phyloP scores from a whole-genome alignment of 2,113 vertebrate species.

The Syrrhaptes paradoxus region DNA sequence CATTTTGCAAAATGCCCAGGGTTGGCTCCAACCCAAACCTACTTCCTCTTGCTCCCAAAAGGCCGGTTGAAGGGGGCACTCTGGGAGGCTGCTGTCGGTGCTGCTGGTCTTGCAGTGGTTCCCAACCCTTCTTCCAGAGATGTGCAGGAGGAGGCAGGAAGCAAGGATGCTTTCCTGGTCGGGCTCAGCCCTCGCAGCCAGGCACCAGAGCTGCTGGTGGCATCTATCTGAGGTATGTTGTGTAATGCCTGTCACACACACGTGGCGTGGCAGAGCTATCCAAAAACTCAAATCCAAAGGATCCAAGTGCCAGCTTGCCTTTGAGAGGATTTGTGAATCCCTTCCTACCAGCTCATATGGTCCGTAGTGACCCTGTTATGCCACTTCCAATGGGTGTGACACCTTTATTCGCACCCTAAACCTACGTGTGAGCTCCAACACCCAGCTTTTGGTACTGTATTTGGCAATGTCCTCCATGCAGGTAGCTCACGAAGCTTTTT shows the following conservation, averaged over 20 bases:
- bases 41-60: fast-evolving
- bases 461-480: background rate
- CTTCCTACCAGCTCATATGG: background rate
- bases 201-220: background rate
- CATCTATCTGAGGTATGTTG: fast-evolving
- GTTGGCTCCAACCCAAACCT: background rate
- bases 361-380: no score
- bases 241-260: background rate
- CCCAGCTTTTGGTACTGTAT: background rate
- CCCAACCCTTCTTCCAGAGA: background rate
- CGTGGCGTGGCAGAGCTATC: background rate
- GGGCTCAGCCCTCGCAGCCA: background rate
- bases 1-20: background rate
- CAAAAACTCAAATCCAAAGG: background rate
- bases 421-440: background rate
- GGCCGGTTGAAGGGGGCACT: fast-evolving
- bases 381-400: background rate
- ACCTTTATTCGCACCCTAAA: background rate
- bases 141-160: background rate
- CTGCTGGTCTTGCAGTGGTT: background rate
- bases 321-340: background rate
- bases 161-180: no score
- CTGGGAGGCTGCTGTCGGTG: fast-evolving
- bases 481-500: background rate
- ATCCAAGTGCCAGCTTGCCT: background rate